These are phyloP conservation scores for Lethrus apterus DNA, from an alignment of 1,140 invertebrate genomes.

Conservation along the genomic window DNA sequence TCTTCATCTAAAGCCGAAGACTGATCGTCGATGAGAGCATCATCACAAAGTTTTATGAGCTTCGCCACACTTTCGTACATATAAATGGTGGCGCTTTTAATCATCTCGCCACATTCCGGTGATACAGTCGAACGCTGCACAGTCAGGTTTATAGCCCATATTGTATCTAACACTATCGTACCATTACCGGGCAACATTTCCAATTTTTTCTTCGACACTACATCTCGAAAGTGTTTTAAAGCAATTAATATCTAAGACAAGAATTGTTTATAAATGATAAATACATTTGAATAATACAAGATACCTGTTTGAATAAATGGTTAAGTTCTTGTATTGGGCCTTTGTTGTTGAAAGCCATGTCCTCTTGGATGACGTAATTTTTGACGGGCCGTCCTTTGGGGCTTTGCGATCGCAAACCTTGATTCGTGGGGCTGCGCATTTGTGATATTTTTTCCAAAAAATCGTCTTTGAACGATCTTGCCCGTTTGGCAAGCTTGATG, in stretches of 20 bases:
- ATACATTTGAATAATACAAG: neutral
- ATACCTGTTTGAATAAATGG: conserved; percentile 31
- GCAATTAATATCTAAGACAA: conserved; percentile 10
- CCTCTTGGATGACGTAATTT: conserved; percentile 8
- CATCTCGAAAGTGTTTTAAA: conserved; percentile 62
- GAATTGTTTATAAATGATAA: neutral
- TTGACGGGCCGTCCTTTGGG: conserved; percentile 29
- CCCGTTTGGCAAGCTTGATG: conserved; percentile 72
- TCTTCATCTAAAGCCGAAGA: conserved; percentile 56
- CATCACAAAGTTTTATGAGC: conserved; percentile 83
- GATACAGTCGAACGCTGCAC: conserved; percentile 41
- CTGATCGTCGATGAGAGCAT: conserved; percentile 69
- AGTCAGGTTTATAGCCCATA: conserved; percentile 76
- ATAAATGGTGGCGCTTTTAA: conserved; percentile 73
- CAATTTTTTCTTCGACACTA: conserved; percentile 82
- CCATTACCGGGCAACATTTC: conserved; percentile 89
- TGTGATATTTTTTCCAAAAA: conserved; percentile 80
- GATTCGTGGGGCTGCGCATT: conserved; percentile 63
- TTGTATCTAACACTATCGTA: conserved; percentile 84
- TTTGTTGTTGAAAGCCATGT: neutral
- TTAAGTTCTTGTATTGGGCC: conserved; percentile 31
- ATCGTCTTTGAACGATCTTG: conserved; percentile 86
- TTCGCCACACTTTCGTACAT: conserved; percentile 80
- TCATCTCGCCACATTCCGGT: conserved; percentile 34
- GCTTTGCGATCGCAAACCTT: conserved; percentile 33